Evolutionary conservation across 2,113 vertebrate species (phyloP).

Genomic region (Plestiodon gilberti): DNA sequence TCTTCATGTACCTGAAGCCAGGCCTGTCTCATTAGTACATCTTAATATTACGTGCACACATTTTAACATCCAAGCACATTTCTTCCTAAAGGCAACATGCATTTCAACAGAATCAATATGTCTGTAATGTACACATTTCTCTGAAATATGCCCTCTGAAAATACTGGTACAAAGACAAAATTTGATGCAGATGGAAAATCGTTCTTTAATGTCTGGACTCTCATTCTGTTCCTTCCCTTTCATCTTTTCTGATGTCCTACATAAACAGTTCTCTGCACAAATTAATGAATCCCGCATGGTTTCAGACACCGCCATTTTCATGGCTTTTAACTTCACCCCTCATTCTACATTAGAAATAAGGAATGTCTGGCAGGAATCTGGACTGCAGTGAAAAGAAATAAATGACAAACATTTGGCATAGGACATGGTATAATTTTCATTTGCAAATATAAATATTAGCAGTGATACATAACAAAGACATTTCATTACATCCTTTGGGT

Average conservation of each 20-base stretch:
- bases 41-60: neutral
- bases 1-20: neutral
- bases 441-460: constrained; percentile 50
- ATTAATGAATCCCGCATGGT: constrained; percentile 50
- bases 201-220: constrained; percentile 47
- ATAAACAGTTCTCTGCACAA: constrained; percentile 15
- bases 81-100: neutral
- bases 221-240: constrained; percentile 32
- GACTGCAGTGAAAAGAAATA: constrained; percentile 40
- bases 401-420: constrained; percentile 52
- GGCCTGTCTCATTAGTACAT: neutral
- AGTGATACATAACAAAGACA: constrained; percentile 8
- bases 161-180: constrained; percentile 35
- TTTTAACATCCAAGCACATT: constrained; percentile 13
- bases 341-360: constrained; percentile 54
- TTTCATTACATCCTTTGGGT: constrained; percentile 39
- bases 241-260: neutral
- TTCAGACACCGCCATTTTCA: constrained; percentile 49
- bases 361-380: constrained; percentile 28
- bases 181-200: constrained; percentile 29
- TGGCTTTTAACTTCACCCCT: constrained; percentile 39
- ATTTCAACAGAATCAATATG: neutral
- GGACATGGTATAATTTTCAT: constrained; percentile 37
- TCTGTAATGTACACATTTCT: neutral
- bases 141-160: neutral